Evolutionary conservation across 2,797 vertebrate species (phyloP), one percentile per base, ranked within the genome.

Genomic region (Brotogeris chrysoptera): DNA sequence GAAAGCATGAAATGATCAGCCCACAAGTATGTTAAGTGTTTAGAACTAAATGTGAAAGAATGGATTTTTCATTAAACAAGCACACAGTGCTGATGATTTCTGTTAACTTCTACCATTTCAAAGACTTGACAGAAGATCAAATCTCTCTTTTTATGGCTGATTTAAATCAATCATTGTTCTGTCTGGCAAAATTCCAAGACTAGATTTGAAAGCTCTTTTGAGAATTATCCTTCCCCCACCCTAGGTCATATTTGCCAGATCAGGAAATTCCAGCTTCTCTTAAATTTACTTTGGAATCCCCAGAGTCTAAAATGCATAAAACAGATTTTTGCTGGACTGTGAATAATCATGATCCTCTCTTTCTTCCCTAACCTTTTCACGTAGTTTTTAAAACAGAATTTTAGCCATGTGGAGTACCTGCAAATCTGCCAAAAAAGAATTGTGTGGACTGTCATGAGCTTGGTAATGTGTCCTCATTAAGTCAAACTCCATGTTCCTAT

Each of bases 211-310:
- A 95, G 43, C 47, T 85, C 90, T 92, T 92, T 63, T 74, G 91
- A 88, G 95, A 92, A 65, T 95, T 94, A 46, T 82, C 28, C 39
- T 80, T 93, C 80, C 61, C 76, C 49, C 47, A 36, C 57, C 34
- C 38, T 49, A 61, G 46, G 41, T 90, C 86, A 16, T 92, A 86
- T 90, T 74, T 88, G 60, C 70, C 88, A 95, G 91, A 95, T 93
- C 92, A 97, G 95, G 86, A 96, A 94, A 96, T 96, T 96, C 91
- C 95, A 93, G 36, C 86, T 88, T 91, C 81, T 90, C 77, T 88
- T 81, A 94, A 93, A 85, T 52, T 85, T 94, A 49, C 85, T 88
- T 13, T 68, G 78, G 74, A 92, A 77, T 93, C 95, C 83, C 80
- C 43, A 57, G 88, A 88, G 88, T 52, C 77, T 80, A 52, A 92